These are phyloP conservation scores for Cinara cedri DNA, from an alignment of 2,888 invertebrate species.

Conservation along the genomic window DNA sequence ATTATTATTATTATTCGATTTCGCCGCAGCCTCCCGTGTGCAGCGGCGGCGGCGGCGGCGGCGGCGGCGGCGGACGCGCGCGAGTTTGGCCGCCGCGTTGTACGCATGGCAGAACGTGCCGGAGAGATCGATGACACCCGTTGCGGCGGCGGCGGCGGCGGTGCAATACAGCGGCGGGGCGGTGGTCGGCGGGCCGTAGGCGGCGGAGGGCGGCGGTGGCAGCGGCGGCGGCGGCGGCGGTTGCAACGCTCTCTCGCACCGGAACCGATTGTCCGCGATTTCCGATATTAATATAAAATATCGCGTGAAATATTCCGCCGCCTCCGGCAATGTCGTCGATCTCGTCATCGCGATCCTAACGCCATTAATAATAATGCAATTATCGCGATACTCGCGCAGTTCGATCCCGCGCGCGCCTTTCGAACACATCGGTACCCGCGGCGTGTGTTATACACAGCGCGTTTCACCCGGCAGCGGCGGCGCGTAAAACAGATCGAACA, in stretches of 20 bases:
- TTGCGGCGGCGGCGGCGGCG: slow-evolving; percentile 18
- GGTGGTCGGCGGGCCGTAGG: slow-evolving; percentile 24
- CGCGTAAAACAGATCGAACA: no score
- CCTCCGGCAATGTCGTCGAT: not conserved
- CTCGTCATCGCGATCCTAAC: no score
- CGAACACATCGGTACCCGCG: no score
- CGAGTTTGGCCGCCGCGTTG: slow-evolving; percentile 45
- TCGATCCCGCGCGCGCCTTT: no score
- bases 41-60: not conserved
- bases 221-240: no score
- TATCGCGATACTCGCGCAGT: no score
- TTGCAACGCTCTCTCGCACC: slow-evolving; percentile 11
- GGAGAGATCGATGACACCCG: slow-evolving; percentile 55
- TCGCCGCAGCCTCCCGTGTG: not conserved
- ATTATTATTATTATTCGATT: slow-evolving; percentile 9
- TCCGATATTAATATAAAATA: slow-evolving; percentile 34
- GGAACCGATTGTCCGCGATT: slow-evolving; percentile 44
- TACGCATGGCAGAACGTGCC: slow-evolving; percentile 52
- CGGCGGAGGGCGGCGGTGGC: no score
- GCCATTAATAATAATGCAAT: no score
- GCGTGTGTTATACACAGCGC: no score
- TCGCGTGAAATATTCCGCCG: not conserved
- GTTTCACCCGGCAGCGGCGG: no score
- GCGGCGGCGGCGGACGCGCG: not conserved
- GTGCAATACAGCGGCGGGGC: not conserved